Base-by-base conservation (phyloP, 2,888 invertebrate species). In the Drosophila crucigera region DNA sequence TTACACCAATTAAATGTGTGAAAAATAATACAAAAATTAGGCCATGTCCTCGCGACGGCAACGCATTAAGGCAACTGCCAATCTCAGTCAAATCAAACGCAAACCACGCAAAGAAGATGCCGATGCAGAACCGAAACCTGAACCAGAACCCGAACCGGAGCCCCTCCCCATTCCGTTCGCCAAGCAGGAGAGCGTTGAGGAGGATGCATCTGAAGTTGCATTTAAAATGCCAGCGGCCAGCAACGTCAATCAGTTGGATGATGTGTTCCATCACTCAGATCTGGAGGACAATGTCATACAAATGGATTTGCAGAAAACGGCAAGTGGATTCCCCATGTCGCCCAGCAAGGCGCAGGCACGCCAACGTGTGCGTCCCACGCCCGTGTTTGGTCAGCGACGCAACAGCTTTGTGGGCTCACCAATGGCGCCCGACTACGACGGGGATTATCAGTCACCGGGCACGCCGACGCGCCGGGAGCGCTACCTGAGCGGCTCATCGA, bases 21-120 rank as follows among this genome's bases (percentile, higher is more conserved):
- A 76, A 73, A 75, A 19, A n/a, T 54, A 7, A 72, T 35, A 53
- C 1, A 66, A 30, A 62, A 47, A 22, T 47, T 1, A 16, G 56
- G 63, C 43, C 63, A 96, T 96, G 96, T 95, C 95, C 65, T 95
- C 95, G 55, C 94, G 96, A 93, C 93, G 96, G 89, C 95, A 96
- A 59, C 94, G 97, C 92, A 96, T 97, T 83, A 97, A 96, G 94
- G 96, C 95, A 67, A 94, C 96, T 83, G 96, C 96, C 53, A 95
- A 96, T 75, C 94, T 96, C 77, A 60, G 76, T 19, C 80, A 76
- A 43, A 75, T 87, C 9, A 87, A 87, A 56, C 83, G 87, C 4
- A 87, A 87, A 39, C 64, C 78, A 11, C 81, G 83, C 6, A 85
- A 62, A 30, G 86, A 86, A 39, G 86, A 86, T 49, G 59, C 25